Conservation (phyloP, 2,113 vertebrate genomes). For the Microcebus griseorufus region DNA sequence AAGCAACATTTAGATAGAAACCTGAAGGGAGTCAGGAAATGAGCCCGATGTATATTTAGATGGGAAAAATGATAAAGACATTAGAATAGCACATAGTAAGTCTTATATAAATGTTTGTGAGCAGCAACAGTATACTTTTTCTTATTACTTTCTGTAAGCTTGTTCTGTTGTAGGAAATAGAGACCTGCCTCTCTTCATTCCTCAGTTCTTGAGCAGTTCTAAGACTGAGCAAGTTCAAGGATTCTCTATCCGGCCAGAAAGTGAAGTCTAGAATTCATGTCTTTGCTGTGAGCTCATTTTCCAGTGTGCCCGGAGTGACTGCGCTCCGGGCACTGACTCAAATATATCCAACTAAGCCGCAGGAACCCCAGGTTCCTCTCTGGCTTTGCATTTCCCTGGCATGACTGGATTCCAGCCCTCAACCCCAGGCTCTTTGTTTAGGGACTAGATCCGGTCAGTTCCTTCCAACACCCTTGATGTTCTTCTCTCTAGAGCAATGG, state of each 20-base stretch:
- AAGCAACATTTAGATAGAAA: background rate
- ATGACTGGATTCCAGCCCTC: background rate
- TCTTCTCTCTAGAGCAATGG: background rate
- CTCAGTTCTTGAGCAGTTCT: background rate
- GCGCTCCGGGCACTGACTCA: background rate
- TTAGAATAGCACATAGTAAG: background rate
- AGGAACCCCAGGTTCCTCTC: background rate
- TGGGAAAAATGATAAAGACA: too few relatives aligned
- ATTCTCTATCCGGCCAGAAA: background rate
- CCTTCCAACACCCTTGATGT: rapidly evolving
- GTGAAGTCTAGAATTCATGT: background rate
- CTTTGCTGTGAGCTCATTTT: background rate
- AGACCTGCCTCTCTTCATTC: background rate
- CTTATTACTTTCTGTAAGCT: background rate
- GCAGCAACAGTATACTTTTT: background rate
- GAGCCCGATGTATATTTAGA: background rate
- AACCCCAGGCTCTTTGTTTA: background rate
- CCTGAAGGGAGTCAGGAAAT: background rate
- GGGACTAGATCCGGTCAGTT: background rate
- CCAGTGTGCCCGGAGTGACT: background rate
- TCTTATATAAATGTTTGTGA: background rate
- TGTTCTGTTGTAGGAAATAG: background rate
- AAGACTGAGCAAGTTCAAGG: background rate
- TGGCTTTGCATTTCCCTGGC: background rate
- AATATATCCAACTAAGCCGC: background rate